Percentiles rank a stretch among this genome's conserved stretches.
phyloP scores from a whole-genome alignment of 2,888 invertebrate species.

The Unio delphinus region DNA sequence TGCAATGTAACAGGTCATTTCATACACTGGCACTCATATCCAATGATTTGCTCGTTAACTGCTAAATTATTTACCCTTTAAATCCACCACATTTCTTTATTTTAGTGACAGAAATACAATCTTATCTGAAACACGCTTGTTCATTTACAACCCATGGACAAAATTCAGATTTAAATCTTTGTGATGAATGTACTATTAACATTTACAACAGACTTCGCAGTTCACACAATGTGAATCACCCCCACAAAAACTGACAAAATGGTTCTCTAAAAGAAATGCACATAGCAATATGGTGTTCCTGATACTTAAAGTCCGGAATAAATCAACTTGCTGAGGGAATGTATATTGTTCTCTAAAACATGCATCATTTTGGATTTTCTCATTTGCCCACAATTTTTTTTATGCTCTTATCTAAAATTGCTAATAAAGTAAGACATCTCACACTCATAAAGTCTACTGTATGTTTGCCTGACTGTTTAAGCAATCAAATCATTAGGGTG shows the following conservation, averaged over 20 bases:
- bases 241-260: not conserved
- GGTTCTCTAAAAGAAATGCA: no score
- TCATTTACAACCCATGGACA: not conserved
- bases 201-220: not conserved
- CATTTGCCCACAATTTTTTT: no score
- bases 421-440: no score
- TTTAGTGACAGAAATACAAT: not conserved
- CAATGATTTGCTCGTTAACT: not conserved
- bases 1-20: conserved; percentile 66
- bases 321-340: no score
- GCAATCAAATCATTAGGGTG: no score
- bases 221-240: not conserved
- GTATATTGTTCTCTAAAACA: no score
- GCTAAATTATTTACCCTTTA: not conserved
- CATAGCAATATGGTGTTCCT: no score
- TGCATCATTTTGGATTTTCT: no score
- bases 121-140: not conserved
- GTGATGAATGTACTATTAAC: not conserved
- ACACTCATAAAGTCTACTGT: no score
- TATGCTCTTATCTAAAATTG: no score
- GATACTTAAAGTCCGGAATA: no score
- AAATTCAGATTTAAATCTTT: not conserved
- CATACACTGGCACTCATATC: not conserved
- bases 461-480: no score
- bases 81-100: not conserved